Evolutionary conservation across 2,113 vertebrate species (phyloP), one percentile per base, ranked within the genome.

Genomic region (Myrmophylax atrothorax): DNA sequence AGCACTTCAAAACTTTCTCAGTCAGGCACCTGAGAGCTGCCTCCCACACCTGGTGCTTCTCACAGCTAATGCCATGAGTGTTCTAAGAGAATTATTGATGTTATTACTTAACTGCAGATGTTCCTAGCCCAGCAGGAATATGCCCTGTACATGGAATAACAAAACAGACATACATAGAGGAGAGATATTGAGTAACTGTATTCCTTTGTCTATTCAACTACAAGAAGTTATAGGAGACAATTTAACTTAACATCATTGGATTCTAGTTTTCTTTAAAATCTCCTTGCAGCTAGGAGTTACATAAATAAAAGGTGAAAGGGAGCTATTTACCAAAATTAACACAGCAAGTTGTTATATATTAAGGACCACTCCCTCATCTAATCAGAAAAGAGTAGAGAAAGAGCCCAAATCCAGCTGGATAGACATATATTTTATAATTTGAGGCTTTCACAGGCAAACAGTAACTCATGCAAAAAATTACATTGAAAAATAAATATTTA

Each of bases 121-220:
- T 50, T 84, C 50, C 35, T 52, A 69, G 24, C 8, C 42, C n/a
- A 73, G 55, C 44, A 94, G 64, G 33, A 80, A 50, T 62, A 40
- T 29, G 28, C 9, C 10, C 37, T 69, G 50, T 35, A 69, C 0
- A 1, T 24, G n/a, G 60, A 90, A 80, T 38, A 92, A 68, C 6
- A 38, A 69, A 87, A 31, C 7, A 5, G 11, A 42, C 2, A 2
- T 31, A 68, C 0, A 1, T 6, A 35, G 18, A 77, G 23, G 47
- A 77, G 22, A 26, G 29, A 62, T n/a, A 17, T 4, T n/a, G 31
- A 49, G 18, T 46, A 73, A 77, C 8, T 50, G 6, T 40, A 12
- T 73, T 69, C 28, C 70, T 69, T 80, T 38, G 31, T 52, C 37
- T 40, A 14, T 75, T 83, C 23, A 60, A 18, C 44, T 23, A 14